Percentiles rank a stretch among this genome's conserved stretches.
These are phyloP conservation scores for Halocynthia roretzi DNA, from an alignment of 23 tunicate genomes.

Conservation along the genomic window DNA sequence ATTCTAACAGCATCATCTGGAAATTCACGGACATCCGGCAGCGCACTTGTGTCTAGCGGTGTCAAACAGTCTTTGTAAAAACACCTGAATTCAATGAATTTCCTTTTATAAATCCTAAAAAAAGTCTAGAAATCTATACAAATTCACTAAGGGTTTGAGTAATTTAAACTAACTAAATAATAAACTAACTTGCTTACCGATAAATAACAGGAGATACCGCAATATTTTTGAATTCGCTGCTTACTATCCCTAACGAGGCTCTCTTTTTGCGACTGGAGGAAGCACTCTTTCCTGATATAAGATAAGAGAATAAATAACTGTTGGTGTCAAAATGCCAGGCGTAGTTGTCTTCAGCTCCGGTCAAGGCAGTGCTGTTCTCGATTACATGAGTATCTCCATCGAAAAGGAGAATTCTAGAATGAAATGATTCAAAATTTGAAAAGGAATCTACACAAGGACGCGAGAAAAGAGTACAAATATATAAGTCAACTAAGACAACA, in stretches of 20 bases:
- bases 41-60: constrained; percentile 18
- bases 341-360: not conserved
- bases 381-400: constrained; percentile 1
- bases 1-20: constrained; percentile 17
- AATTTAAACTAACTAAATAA: not conserved
- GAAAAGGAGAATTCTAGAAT: constrained; percentile 6
- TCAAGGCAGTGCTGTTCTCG: not conserved
- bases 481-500: too few species aligned
- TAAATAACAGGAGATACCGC: constrained; percentile 3
- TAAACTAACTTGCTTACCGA: constrained; percentile 6
- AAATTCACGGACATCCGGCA: constrained; percentile 26
- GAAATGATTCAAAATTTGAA: not conserved
- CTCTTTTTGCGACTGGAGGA: not conserved
- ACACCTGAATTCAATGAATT: constrained; percentile 30
- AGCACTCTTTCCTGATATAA: not conserved
- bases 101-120: not conserved
- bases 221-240: not conserved
- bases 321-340: constrained; percentile 20
- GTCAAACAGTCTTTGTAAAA: constrained; percentile 42
- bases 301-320: not conserved
- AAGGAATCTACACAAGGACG: too few species aligned
- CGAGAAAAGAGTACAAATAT: too few species aligned
- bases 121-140: not conserved
- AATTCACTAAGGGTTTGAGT: too few species aligned
- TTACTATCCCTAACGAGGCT: not conserved